Base-by-base conservation (phyloP, 2,888 invertebrate species). In the Rhingia campestris region DNA sequence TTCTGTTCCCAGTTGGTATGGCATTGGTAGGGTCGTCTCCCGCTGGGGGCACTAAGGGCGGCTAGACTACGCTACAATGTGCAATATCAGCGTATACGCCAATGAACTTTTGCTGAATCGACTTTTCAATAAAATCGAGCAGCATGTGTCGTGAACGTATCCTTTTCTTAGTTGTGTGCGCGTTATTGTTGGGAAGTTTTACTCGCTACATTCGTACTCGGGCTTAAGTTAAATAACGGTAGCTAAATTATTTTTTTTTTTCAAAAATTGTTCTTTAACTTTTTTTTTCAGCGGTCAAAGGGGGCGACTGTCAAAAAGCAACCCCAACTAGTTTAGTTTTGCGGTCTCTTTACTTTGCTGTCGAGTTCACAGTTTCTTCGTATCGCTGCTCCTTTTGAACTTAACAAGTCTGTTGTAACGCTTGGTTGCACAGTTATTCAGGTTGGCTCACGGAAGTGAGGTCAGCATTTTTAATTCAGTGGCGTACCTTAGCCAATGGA, bases 81-180 rank as follows among this genome's bases (percentile, higher is more conserved):
- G 59, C 59, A 56, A 64, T 74, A 54, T 47, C 5, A 39, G 32
- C 14, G 47, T 58, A 47, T 41, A 81, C 76, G 81, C 82, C 82
- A 77, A 82, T 82, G 82, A 82, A 82, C 82, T 82, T 82, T 82
- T 73, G 77, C 82, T 79, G 82, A 82, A 69, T 77, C 73, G 82
- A 82, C 69, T 82, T 82, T 82, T 82, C 82, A 82, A 82, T 79
- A 82, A 74, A 73, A 77, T 82, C 82, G 79, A 82, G 79, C 82
- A 77, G 82, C 79, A 53, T 79, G 77, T 77, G 73, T 73, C 77
- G 58, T 51, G 49, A 37, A 56, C 67, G 61, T 80, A 80, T 80
- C 67, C 59, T 67, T 73, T 75, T 51, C 56, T 64, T 64, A 51
- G 51, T 43, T 49, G 22, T 22, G 10, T 53, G 22, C 6, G 47